phyloP scores from a whole-genome alignment of 2,113 vertebrate genomes.

The Platichthys stellatus region DNA sequence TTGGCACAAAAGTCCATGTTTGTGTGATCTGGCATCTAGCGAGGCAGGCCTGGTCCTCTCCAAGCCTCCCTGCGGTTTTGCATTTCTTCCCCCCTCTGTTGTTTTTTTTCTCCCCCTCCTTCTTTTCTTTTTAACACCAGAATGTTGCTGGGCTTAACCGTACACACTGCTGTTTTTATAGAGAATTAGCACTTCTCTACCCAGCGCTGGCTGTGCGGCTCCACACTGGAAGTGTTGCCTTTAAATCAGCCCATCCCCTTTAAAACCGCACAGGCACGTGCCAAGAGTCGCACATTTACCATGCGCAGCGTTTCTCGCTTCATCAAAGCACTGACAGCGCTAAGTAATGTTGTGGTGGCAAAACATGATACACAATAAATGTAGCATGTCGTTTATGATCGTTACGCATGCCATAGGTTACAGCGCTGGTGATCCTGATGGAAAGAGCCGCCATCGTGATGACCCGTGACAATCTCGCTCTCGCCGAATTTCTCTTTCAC shows the following conservation, averaged over 20 bases:
- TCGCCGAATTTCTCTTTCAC: slow-evolving; percentile 58
- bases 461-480: slow-evolving; percentile 52
- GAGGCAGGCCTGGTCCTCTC: slow-evolving; percentile 58
- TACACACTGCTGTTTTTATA: slow-evolving; percentile 81
- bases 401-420: slow-evolving; percentile 36
- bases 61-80: slow-evolving; percentile 77
- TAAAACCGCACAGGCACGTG: slow-evolving; percentile 64
- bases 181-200: slow-evolving; percentile 80
- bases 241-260: slow-evolving; percentile 70
- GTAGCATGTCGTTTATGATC: slow-evolving; percentile 12
- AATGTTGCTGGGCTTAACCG: slow-evolving; percentile 73
- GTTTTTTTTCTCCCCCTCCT: slow-evolving; percentile 43
- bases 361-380: slow-evolving; percentile 14
- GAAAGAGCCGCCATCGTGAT: slow-evolving; percentile 14
- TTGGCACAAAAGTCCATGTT: slow-evolving; percentile 73
- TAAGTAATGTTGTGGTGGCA: slow-evolving; percentile 12
- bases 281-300: slow-evolving; percentile 66
- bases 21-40: slow-evolving; percentile 77
- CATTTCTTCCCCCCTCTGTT: slow-evolving; percentile 33
- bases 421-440: slow-evolving; percentile 18
- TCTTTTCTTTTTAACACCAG: slow-evolving; percentile 62
- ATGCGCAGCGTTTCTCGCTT: slow-evolving; percentile 46
- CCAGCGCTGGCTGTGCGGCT: slow-evolving; percentile 70
- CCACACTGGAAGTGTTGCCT: slow-evolving; percentile 75
- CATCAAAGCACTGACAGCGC: slow-evolving; percentile 47